These are phyloP conservation scores for Cyanoramphus novaezelandiae DNA, from an alignment of 2,113 vertebrate species.

Conservation along the genomic window DNA sequence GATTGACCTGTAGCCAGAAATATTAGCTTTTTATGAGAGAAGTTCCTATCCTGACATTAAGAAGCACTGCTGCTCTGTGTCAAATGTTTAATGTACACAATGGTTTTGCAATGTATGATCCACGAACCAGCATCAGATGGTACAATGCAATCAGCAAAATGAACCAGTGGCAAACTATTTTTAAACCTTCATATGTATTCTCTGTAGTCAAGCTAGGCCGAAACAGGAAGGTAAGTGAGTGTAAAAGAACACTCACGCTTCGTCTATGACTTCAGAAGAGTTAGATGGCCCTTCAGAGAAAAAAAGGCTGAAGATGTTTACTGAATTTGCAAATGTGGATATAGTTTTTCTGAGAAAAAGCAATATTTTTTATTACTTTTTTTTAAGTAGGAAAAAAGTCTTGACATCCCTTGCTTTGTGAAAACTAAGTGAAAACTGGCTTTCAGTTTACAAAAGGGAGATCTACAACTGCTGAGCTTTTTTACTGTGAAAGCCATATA, in stretches of 20 bases:
- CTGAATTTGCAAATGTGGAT: not conserved
- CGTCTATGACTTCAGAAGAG: not conserved
- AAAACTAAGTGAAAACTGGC: not conserved
- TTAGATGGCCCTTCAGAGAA: not conserved
- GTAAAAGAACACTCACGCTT: not conserved
- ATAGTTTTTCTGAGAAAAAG: not conserved
- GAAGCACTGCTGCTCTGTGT: not conserved
- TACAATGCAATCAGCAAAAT: not conserved
- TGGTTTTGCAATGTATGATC: not conserved
- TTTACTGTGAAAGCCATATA: not conserved
- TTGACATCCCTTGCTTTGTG: not conserved
- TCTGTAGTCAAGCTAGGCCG: not conserved
- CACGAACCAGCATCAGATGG: not conserved
- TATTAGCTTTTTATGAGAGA: not conserved
- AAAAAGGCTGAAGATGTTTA: not conserved
- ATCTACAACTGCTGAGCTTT: not conserved
- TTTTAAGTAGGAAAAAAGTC: not conserved
- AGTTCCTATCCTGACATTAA: not conserved
- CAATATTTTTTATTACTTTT: not conserved
- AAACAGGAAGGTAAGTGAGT: not conserved
- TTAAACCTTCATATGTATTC: not conserved
- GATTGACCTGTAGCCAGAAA: not conserved
- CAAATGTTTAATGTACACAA: not conserved
- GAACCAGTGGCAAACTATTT: not conserved
- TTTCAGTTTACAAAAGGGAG: not conserved